Conservation (phyloP, 2,113 vertebrate species). For the Carassius carassius region DNA sequence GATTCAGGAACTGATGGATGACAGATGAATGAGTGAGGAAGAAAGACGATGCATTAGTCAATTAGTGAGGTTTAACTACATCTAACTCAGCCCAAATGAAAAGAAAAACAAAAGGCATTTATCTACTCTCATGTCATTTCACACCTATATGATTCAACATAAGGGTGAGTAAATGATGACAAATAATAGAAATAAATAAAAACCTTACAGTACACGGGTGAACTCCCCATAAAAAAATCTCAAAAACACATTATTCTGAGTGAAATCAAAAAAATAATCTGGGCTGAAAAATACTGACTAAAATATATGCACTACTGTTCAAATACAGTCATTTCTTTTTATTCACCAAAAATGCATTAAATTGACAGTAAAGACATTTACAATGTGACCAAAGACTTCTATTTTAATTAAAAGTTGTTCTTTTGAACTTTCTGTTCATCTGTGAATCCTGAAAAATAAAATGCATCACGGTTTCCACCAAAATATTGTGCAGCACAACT, state of each 20-base stretch:
- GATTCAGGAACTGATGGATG: conserved; percentile 5
- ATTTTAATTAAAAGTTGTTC: neutral
- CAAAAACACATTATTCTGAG: no score
- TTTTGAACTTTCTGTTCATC: neutral
- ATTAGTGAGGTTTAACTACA: neutral
- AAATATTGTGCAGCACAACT: neutral
- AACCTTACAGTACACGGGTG: no score
- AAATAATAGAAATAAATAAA: neutral
- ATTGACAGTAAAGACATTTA: no score
- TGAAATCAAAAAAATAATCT: no score
- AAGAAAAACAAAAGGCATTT: neutral
- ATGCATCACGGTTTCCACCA: neutral
- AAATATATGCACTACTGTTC: no score
- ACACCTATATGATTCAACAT: neutral
- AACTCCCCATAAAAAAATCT: no score
- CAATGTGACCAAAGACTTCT: no score
- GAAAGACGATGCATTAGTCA: neutral
- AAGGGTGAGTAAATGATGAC: neutral
- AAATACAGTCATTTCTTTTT: no score
- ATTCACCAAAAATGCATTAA: no score
- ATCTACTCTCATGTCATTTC: neutral
- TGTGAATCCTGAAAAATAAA: neutral
- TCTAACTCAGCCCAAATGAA: neutral
- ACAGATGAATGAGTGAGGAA: neutral
- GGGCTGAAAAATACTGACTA: no score